Conservation (phyloP, 2,888 invertebrate genomes). For the Esperia sulphurella region DNA sequence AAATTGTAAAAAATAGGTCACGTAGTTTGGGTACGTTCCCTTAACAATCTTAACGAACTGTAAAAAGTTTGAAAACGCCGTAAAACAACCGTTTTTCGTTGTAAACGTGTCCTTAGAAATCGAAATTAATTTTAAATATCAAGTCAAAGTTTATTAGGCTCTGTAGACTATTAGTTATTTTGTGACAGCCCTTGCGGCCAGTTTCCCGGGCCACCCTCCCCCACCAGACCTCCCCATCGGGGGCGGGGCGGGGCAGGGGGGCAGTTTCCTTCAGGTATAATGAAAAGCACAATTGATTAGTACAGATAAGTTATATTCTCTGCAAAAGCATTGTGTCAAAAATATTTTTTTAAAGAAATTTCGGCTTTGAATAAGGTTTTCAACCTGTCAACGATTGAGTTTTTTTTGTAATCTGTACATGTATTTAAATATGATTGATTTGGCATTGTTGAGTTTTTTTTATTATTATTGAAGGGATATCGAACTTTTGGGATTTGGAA, state of each 20-base stretch:
- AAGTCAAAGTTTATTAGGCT: background rate
- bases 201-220: no score
- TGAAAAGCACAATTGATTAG: slow-evolving; percentile 29
- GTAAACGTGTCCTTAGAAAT: background rate
- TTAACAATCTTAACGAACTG: background rate
- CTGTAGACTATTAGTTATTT: background rate
- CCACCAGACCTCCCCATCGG: no score
- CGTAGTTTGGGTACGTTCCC: no score
- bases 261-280: slow-evolving; percentile 20
- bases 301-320: slow-evolving; percentile 19
- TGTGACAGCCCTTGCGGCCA: background rate
- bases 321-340: background rate
- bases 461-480: no score
- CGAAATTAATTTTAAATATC: background rate
- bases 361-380: background rate
- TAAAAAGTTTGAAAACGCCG: no score
- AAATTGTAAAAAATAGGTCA: no score
- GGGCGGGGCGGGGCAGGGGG: no score
- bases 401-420: slow-evolving; percentile 2
- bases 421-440: slow-evolving; percentile 7
- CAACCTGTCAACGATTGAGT: slow-evolving; percentile 3
- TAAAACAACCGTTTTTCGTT: no score
- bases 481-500: background rate
- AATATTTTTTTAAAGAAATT: background rate
- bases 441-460: background rate